These are phyloP conservation scores for Beaufortia kweichowensis DNA, from an alignment of 2,113 vertebrate genomes.

Conservation along the genomic window DNA sequence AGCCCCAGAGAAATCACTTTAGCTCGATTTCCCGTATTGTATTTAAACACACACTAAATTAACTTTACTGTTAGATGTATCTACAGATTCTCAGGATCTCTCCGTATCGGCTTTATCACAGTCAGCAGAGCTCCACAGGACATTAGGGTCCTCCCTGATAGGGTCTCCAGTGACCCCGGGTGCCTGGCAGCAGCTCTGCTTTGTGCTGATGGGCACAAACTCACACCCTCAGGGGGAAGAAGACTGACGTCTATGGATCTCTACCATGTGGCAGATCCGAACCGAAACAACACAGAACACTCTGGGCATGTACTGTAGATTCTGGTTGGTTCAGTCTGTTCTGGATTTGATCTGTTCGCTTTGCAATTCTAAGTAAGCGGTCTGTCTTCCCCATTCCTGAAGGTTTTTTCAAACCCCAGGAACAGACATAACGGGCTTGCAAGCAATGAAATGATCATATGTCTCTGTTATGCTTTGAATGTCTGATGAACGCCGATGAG, in stretches of 20 bases:
- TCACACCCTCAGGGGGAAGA: constrained; percentile 11
- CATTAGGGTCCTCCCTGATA: constrained; percentile 23
- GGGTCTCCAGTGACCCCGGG: constrained; percentile 19
- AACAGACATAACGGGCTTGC: constrained; percentile 5
- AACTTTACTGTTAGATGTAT: no score
- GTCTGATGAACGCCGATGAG: constrained; percentile 13
- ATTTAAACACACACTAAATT: no score
- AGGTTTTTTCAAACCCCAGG: not conserved
- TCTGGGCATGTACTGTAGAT: not conserved
- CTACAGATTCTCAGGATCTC: not conserved
- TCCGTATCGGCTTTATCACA: constrained; percentile 17
- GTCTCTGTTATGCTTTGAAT: constrained; percentile 31
- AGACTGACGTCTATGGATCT: not conserved
- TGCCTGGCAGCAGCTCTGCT: constrained; percentile 12
- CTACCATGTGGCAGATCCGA: not conserved
- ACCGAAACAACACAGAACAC: not conserved
- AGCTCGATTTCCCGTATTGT: no score
- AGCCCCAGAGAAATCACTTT: no score
- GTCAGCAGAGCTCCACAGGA: constrained; percentile 43
- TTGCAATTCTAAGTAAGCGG: constrained; percentile 1
- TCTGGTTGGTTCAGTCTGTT: constrained; percentile 1
- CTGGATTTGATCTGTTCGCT: constrained; percentile 8
- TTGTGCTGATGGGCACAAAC: constrained; percentile 44
- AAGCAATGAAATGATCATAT: constrained; percentile 17
- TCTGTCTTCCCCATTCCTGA: not conserved